A percentile compares a stretch with the other conserved stretches of the same genome.
Evolutionary conservation across 1,140 invertebrate species (phyloP).

Genomic region (Asbolus verrucosus): DNA sequence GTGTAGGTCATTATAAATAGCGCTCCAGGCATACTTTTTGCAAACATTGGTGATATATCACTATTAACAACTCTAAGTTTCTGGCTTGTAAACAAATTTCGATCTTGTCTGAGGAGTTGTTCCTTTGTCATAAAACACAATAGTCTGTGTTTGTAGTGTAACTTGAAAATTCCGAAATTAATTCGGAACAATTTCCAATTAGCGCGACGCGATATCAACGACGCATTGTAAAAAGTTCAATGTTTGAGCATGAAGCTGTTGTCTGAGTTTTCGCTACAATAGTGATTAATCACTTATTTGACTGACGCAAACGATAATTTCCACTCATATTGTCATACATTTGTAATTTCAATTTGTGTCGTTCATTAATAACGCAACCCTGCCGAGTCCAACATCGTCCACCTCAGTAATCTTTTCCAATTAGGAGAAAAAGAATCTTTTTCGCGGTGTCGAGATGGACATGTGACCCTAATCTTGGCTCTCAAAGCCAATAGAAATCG

Average conservation of each 20-base stretch:
- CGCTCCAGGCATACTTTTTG: not conserved
- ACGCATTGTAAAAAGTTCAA: slow-evolving; percentile 9
- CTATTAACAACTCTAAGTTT: not conserved
- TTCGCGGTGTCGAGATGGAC: no score
- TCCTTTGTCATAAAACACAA: not conserved
- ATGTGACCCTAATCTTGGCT: no score
- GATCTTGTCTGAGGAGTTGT: not conserved
- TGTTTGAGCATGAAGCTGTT: no score
- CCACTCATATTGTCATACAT: slow-evolving; percentile 2
- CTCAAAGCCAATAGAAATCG: no score
- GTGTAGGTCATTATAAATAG: not conserved
- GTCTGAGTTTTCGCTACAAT: no score
- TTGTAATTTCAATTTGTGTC: slow-evolving; percentile 14
- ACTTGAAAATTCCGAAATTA: not conserved
- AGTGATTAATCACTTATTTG: slow-evolving; percentile 17
- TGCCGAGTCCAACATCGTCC: no score
- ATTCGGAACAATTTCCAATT: slow-evolving; percentile 29
- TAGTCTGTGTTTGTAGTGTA: not conserved
- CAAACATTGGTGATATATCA: not conserved
- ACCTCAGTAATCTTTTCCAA: no score
- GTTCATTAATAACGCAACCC: slow-evolving; percentile 35
- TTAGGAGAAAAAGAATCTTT: no score
- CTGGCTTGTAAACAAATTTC: not conserved
- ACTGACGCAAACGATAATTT: slow-evolving; percentile 21
- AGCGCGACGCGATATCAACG: not conserved